Evolutionary conservation across 2,888 invertebrate genomes (phyloP), one percentile per base, ranked within the genome.

Genomic region (Aphidius colemani): DNA sequence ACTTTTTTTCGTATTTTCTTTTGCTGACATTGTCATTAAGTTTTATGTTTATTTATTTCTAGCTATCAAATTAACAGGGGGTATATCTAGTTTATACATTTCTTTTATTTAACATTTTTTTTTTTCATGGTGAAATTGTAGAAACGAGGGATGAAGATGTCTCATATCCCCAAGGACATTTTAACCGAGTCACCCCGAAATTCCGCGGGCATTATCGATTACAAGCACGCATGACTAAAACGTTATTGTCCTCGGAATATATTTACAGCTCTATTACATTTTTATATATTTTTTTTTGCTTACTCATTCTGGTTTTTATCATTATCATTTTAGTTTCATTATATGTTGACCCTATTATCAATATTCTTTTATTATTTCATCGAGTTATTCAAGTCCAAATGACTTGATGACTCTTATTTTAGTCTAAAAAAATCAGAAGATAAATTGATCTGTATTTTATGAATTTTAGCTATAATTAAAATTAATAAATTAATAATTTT

Each of bases 201-300:
- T 57, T 63, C 57, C 56, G 49, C 45, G 57, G 62, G 50, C 11
- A 63, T 57, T 51, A 64, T 70, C 67, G 70, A 67, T 68, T 64
- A 55, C 63, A 61, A 64, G 62, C 56, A 68, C 70, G 69, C 66
- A 70, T 70, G 67, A 70, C 68, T 66, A 48, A 49, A 61, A 43
- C 58, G 57, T 57, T 57, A 39, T 57, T 57, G 39, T 57, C 57
- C 46, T 30, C 46, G 57, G 8, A 11, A 10, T 46, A 57, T 46
- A 57, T 46, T 56, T 57, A 46, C 39, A 7, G 39, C 39, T 48
- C 45, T 57, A 57, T 57, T 57, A 18, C 9, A 39, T 39, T 18
- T 13, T 46, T 30, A 46, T 45, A 6, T n/a, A 7, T 0, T 7
- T 44, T 18, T 56, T 39, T n/a, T 39, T 30, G 39, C 30, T 30